Evolutionary conservation across 2,113 vertebrate genomes (phyloP).

Genomic region (Struthidea cinerea): DNA sequence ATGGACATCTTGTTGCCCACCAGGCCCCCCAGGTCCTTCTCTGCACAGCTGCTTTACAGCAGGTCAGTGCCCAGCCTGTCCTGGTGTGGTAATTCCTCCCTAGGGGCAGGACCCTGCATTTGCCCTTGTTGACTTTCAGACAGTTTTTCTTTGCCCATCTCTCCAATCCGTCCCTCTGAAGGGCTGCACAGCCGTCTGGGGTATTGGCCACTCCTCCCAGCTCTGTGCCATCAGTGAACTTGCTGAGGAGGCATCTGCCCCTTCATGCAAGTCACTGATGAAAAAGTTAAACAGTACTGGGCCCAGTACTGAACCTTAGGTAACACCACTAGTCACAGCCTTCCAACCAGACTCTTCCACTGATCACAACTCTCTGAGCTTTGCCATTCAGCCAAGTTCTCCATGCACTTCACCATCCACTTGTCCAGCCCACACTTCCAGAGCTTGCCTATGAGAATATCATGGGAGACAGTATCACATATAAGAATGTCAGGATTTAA

Average conservation of each 20-base stretch:
- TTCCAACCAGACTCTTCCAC: background rate
- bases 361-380: background rate
- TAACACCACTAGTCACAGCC: background rate
- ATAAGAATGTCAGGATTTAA: background rate
- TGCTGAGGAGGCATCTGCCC: background rate
- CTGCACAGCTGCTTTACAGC: background rate
- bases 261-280: background rate
- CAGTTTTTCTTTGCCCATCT: background rate
- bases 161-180: background rate
- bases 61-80: background rate
- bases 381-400: background rate
- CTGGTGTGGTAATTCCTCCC: background rate
- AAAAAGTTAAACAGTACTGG: background rate
- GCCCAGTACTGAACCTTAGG: background rate
- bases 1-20: no score
- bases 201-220: rapidly evolving
- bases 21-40: background rate
- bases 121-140: background rate
- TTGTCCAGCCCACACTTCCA: background rate
- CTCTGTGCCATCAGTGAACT: background rate
- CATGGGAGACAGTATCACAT: background rate
- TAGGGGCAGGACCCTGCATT: background rate
- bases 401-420: background rate
- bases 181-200: background rate
- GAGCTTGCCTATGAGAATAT: background rate